These are phyloP conservation scores for Ictidomys tridecemlineatus DNA, from an alignment of 2,113 vertebrate genomes.

Conservation along the genomic window DNA sequence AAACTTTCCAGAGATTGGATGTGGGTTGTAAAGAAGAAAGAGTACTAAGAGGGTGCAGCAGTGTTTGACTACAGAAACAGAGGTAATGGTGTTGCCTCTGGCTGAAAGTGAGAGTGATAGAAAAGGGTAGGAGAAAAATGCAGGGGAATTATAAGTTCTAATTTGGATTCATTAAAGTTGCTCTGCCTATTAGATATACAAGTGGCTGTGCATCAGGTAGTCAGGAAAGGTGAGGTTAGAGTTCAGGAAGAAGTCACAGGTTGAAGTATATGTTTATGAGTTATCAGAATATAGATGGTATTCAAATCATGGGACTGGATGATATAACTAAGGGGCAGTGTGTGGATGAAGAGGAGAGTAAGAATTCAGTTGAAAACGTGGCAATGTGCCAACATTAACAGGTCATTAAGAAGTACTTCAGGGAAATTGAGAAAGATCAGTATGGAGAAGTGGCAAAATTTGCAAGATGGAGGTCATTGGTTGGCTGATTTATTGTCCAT, in stretches of 20 bases:
- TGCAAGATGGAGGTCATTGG: slow-evolving; percentile 8
- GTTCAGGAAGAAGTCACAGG: not conserved
- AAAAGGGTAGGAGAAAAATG: not conserved
- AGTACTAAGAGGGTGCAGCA: not conserved
- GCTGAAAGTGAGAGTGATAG: not conserved
- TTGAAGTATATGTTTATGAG: not conserved
- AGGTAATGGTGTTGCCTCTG: not conserved
- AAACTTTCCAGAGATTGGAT: not conserved
- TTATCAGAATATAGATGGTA: not conserved
- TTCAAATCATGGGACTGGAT: not conserved
- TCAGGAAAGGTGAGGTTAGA: not conserved
- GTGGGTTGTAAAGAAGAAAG: not conserved
- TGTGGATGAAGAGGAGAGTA: not conserved
- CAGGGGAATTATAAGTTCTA: not conserved
- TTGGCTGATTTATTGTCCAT: slow-evolving; percentile 38
- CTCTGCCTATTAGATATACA: not conserved
- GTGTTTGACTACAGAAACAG: not conserved
- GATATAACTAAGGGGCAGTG: not conserved
- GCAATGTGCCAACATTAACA: not conserved
- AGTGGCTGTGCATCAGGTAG: not conserved
- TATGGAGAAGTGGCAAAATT: slow-evolving; percentile 3
- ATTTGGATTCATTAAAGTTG: not conserved
- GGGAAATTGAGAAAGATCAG: not conserved
- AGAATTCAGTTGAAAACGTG: not conserved
- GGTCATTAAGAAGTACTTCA: not conserved